Conservation (phyloP, 2,113 vertebrate species). For the Ursus arctos region DNA sequence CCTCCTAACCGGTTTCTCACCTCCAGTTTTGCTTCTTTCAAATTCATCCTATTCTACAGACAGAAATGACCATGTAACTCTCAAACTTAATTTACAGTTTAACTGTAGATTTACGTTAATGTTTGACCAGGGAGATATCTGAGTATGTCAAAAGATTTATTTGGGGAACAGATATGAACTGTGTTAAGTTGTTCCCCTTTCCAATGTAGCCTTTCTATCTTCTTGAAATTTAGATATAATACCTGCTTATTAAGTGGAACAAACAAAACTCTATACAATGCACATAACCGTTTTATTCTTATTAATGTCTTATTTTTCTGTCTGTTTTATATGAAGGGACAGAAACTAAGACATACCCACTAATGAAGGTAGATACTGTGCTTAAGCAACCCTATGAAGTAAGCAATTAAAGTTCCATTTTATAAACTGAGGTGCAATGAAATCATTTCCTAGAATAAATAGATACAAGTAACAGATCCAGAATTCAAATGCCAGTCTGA, state of each 20-base stretch:
- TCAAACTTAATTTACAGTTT: slow-evolving; percentile 24
- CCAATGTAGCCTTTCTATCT: slow-evolving; percentile 2
- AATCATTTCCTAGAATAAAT: neutral
- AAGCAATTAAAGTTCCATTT: neutral
- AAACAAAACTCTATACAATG: slow-evolving; percentile 29
- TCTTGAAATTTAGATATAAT: slow-evolving; percentile 21
- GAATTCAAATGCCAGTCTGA: neutral
- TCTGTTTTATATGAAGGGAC: neutral
- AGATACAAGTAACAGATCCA: slow-evolving; percentile 21
- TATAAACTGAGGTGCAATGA: neutral
- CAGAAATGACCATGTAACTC: neutral
- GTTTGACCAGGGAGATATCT: neutral
- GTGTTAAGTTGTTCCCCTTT: slow-evolving; percentile 37
- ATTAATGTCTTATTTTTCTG: neutral
- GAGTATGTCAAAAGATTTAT: slow-evolving; percentile 47
- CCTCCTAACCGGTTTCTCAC: neutral
- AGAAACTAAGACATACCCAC: neutral
- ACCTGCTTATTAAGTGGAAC: neutral
- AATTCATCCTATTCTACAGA: neutral
- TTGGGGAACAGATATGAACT: neutral
- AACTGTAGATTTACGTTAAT: neutral
- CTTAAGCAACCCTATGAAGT: slow-evolving; percentile 19
- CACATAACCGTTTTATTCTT: neutral
- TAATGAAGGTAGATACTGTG: slow-evolving; percentile 8
- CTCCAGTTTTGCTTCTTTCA: slow-evolving; percentile 55